Conservation (phyloP, 2,113 vertebrate genomes). For the Myrmophylax atrothorax region DNA sequence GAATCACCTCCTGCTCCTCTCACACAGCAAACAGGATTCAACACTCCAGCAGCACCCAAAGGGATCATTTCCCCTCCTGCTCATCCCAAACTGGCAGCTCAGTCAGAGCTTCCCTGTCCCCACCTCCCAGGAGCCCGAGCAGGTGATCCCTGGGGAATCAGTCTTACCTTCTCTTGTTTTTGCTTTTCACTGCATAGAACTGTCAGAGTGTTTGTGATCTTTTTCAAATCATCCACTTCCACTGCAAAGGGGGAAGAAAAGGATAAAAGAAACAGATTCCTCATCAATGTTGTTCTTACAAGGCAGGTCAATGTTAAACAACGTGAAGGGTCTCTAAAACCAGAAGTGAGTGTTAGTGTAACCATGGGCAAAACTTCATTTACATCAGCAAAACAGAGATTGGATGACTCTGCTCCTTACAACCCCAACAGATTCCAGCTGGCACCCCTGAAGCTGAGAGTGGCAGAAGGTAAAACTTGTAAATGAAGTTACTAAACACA, state of each 20-base stretch:
- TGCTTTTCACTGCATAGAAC: slow-evolving; percentile 97
- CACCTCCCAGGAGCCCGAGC: not conserved
- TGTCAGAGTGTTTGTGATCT: slow-evolving; percentile 92
- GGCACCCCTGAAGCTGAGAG: not conserved
- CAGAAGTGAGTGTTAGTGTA: not conserved
- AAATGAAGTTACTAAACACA: not conserved
- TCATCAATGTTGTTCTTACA: not conserved
- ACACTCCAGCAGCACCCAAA: not conserved
- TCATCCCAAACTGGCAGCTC: not conserved
- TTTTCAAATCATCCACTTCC: slow-evolving; percentile 98
- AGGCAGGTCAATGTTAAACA: not conserved
- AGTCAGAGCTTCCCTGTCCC: not conserved
- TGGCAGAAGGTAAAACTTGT: not conserved
- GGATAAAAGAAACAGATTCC: not conserved
- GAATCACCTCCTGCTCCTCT: not conserved
- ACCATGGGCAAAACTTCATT: not conserved
- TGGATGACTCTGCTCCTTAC: not conserved
- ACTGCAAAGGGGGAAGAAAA: slow-evolving; percentile 69
- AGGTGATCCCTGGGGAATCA: not conserved
- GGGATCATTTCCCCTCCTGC: not conserved
- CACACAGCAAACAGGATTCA: not conserved
- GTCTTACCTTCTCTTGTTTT: slow-evolving; percentile 96
- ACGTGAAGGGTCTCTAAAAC: not conserved
- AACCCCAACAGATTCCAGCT: not conserved
- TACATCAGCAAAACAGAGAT: not conserved